A percentile compares a stretch with the other conserved stretches of the same genome.
phyloP scores from a whole-genome alignment of 2,888 invertebrate genomes.

The Miltochrista miniata region DNA sequence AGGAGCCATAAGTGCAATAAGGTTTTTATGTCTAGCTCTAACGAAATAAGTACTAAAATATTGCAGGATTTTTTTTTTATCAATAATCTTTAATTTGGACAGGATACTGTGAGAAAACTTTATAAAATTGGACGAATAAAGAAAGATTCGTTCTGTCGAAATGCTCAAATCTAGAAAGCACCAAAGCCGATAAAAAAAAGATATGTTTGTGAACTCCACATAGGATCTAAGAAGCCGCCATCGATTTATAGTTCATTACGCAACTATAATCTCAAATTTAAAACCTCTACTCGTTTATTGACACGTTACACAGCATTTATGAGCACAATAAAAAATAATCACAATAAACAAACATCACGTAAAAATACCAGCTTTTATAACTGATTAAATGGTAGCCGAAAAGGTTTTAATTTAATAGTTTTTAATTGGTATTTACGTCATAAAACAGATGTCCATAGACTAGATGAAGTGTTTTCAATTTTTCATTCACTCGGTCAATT shows the following conservation, averaged over 20 bases:
- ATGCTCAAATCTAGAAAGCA: too few species aligned
- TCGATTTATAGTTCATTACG: conserved; percentile 28
- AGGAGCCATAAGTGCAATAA: not conserved
- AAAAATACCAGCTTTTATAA: conserved; percentile 60
- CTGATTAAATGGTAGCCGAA: conserved; percentile 76
- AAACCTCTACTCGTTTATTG: conserved; percentile 47
- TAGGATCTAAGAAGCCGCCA: conserved; percentile 23
- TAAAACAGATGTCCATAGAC: conserved; percentile 75
- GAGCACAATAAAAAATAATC: conserved; percentile 67
- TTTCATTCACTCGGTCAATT: conserved; percentile 69
- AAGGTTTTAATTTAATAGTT: conserved; percentile 76
- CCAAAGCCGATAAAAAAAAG: not conserved
- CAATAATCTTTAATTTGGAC: too few species aligned
- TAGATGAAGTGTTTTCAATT: conserved; percentile 74
- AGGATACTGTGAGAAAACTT: too few species aligned
- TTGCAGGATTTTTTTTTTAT: too few species aligned
- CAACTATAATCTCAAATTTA: conserved; percentile 33
- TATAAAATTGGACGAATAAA: too few species aligned
- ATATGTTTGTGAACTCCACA: conserved; percentile 7
- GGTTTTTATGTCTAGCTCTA: not conserved
- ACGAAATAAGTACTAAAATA: not conserved
- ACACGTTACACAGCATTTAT: conserved; percentile 56
- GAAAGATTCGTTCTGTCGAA: too few species aligned
- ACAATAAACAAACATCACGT: conserved; percentile 78
- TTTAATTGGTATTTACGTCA: conserved; percentile 79